A percentile compares a stretch with the other conserved stretches of the same genome.
Conservation (phyloP, 2,113 vertebrate genomes). For the Corydoras maculifer region DNA sequence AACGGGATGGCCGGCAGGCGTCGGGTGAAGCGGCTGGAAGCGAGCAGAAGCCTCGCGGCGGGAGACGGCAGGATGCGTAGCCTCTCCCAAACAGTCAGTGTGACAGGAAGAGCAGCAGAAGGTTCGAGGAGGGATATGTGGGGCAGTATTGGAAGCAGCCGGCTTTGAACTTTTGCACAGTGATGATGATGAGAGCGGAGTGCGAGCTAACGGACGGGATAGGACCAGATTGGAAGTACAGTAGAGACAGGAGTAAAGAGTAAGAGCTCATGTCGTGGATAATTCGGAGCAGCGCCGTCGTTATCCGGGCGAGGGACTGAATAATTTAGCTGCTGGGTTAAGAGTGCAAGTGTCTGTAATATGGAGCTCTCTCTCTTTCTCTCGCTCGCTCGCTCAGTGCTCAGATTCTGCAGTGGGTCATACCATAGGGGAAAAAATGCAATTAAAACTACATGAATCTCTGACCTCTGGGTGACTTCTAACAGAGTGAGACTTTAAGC, state of each 20-base stretch:
- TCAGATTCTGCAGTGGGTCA: not conserved
- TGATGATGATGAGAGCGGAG: not conserved
- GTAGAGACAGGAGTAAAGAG: not conserved
- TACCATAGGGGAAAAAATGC: slow-evolving; percentile 2
- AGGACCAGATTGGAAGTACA: not conserved
- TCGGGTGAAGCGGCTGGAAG: slow-evolving; percentile 6
- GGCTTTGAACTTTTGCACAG: slow-evolving; percentile 28
- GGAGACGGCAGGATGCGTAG: slow-evolving; percentile 13
- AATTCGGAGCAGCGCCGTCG: slow-evolving; percentile 4
- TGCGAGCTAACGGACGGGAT: not conserved
- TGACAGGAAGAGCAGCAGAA: slow-evolving; percentile 5
- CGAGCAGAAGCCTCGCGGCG: slow-evolving; percentile 32
- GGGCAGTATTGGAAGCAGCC: slow-evolving; percentile 34
- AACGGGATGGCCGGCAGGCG: slow-evolving; percentile 24
- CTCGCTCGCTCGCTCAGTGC: not conserved
- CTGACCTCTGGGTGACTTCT: slow-evolving; percentile 60
- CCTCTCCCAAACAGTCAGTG: slow-evolving; percentile 31
- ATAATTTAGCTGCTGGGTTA: slow-evolving; percentile 37
- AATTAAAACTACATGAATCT: slow-evolving; percentile 69
- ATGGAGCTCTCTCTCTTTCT: not conserved
- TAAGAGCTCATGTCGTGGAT: slow-evolving; percentile 14
- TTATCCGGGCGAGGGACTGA: slow-evolving; percentile 11
- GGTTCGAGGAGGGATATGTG: slow-evolving; percentile 22
- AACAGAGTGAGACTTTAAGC: slow-evolving; percentile 31
- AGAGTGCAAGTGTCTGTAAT: slow-evolving; percentile 20